Conservation (phyloP, 2,888 invertebrate genomes). For the Pollenia griseotomentosa region DNA sequence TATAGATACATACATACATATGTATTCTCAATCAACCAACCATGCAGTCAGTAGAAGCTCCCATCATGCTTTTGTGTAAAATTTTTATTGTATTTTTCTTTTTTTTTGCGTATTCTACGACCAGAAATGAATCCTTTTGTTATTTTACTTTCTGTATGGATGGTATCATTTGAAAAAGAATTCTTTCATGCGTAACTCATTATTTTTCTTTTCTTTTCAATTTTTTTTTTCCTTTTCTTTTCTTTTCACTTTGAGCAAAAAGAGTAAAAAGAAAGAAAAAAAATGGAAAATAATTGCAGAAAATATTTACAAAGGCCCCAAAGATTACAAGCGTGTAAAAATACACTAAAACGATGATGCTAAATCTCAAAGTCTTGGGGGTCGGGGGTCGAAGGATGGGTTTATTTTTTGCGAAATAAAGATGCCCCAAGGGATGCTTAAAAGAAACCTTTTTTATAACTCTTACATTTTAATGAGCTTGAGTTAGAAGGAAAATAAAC, state of each 20-base stretch:
- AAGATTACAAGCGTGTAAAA: conserved; percentile 63
- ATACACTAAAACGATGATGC: conserved; percentile 31
- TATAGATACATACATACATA: no score
- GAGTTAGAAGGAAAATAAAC: background rate
- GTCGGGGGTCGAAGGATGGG: conserved; percentile 5
- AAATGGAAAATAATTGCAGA: conserved; percentile 72
- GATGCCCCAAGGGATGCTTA: conserved; percentile 54
- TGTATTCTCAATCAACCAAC: conserved; percentile 61
- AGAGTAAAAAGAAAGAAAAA: conserved; percentile 36
- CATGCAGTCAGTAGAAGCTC: conserved; percentile 55
- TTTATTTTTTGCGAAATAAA: background rate
- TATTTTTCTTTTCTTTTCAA: conserved; percentile 78
- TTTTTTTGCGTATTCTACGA: conserved; percentile 68
- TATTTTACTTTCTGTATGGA: conserved; percentile 71
- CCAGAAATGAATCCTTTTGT: conserved; percentile 78
- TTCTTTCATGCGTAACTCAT: conserved; percentile 84
- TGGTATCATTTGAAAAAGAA: conserved; percentile 78
- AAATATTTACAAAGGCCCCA: conserved; percentile 65
- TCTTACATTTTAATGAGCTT: conserved; percentile 45
- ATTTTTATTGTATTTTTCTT: conserved; percentile 49
- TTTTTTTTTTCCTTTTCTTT: conserved; percentile 25
- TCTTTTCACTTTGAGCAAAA: conserved; percentile 64
- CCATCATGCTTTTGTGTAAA: conserved; percentile 63
- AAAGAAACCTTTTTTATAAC: conserved; percentile 8
- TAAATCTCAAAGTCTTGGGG: conserved; percentile 6